Percentiles rank a stretch among this genome's conserved stretches.
Conservation (phyloP, 2,888 invertebrate genomes). For the Parascotia fuliginaria region DNA sequence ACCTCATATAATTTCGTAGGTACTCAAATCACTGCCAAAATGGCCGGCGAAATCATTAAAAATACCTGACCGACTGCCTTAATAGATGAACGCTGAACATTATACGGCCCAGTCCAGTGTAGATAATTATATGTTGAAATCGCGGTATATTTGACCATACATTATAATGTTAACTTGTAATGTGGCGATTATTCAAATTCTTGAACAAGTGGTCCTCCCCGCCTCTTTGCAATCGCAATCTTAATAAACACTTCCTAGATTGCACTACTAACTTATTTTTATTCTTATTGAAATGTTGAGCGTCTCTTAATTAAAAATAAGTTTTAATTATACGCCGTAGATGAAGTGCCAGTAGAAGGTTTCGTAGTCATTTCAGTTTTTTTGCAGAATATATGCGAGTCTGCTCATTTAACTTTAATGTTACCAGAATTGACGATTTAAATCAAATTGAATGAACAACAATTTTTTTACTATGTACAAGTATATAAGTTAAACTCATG, state of each 20-base stretch:
- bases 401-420: no score
- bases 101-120: constrained; percentile 45
- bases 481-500: no score
- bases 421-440: no score
- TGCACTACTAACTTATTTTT: constrained; percentile 68
- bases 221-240: constrained; percentile 83
- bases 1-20: constrained; percentile 34
- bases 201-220: constrained; percentile 69
- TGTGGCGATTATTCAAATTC: constrained; percentile 80
- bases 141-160: constrained; percentile 60
- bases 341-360: constrained; percentile 46
- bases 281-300: constrained; percentile 72
- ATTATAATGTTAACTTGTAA: constrained; percentile 70
- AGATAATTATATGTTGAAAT: constrained; percentile 61
- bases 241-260: constrained; percentile 84
- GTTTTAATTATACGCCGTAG: constrained; percentile 77
- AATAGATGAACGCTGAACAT: constrained; percentile 55
- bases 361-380: background rate
- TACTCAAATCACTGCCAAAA: constrained; percentile 46
- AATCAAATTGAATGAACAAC: no score
- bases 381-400: no score
- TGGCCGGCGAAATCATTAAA: constrained; percentile 48
- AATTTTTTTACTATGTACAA: no score
- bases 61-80: constrained; percentile 52
- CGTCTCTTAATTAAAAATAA: constrained; percentile 75